Percentiles rank a stretch among this genome's conserved stretches.
Conservation (phyloP, 1,140 invertebrate species). For the Meloidogyne floridensis region DNA sequence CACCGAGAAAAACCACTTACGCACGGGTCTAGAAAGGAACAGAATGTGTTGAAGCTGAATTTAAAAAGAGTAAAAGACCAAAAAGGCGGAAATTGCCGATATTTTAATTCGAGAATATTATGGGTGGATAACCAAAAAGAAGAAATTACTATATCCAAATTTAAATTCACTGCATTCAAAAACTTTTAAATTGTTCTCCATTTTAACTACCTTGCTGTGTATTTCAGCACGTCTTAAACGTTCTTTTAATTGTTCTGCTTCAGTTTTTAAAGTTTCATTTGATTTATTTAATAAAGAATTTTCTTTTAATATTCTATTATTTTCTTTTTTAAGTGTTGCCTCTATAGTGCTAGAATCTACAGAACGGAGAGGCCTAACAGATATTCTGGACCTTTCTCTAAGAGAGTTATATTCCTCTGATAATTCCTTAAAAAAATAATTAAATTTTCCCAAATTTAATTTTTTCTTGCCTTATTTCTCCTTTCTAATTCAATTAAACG, state of each 20-base stretch:
- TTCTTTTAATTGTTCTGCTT: slow-evolving; percentile 33
- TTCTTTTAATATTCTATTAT: slow-evolving; percentile 35
- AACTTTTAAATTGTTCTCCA: no score
- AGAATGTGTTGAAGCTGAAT: no score
- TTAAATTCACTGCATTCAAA: no score
- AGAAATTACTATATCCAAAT: no score
- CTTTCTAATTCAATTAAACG: slow-evolving; percentile 34
- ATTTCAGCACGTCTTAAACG: slow-evolving; percentile 27
- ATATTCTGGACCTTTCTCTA: slow-evolving; percentile 32
- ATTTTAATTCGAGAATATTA: not conserved
- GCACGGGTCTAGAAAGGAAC: no score
- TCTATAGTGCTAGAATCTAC: slow-evolving; percentile 21
- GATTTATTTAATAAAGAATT: slow-evolving; percentile 35
- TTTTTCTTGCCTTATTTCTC: slow-evolving; percentile 30
- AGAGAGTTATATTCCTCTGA: slow-evolving; percentile 30
- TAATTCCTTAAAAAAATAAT: not conserved
- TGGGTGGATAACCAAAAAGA: not conserved
- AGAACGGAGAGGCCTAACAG: slow-evolving; percentile 2
- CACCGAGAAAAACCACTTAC: no score
- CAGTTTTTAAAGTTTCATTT: slow-evolving; percentile 30
- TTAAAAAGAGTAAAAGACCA: no score
- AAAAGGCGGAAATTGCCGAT: no score
- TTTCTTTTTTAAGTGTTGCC: slow-evolving; percentile 27
- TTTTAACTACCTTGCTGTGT: slow-evolving; percentile 13
- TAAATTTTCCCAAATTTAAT: slow-evolving; percentile 17